A percentile compares a stretch with the other conserved stretches of the same genome.
phyloP scores from a whole-genome alignment of 2,888 invertebrate species.

The Drosophila siamana region DNA sequence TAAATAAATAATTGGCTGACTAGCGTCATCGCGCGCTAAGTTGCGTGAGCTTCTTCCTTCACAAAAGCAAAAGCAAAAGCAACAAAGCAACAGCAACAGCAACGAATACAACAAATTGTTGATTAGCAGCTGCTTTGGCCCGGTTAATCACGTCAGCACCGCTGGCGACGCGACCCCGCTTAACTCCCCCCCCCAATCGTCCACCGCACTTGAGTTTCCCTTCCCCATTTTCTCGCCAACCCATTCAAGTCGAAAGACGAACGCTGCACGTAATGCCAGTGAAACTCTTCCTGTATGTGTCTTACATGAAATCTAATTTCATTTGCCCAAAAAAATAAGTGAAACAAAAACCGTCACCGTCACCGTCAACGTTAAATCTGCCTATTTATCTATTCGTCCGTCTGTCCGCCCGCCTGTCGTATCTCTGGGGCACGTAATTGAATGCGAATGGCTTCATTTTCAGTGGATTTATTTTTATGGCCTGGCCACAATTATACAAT shows the following conservation, averaged over 20 bases:
- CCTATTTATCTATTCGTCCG: conserved; percentile 4
- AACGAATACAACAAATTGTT: conserved; percentile 34
- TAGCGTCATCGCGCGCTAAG: conserved; percentile 53
- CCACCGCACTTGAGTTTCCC: no score
- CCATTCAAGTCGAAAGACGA: conserved; percentile 19
- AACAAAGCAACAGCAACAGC: no score
- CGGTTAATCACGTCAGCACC: conserved; percentile 38
- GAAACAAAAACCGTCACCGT: not conserved
- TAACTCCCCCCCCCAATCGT: not conserved
- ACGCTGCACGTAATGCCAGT: conserved; percentile 42
- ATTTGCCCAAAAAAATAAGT: conserved; percentile 45
- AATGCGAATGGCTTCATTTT: conserved; percentile 74
- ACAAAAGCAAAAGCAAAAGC: no score
- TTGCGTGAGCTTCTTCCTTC: conserved; percentile 53
- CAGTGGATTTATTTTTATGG: conserved; percentile 63
- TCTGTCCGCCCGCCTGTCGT: conserved; percentile 9
- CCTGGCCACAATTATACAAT: conserved; percentile 67
- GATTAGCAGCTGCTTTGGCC: conserved; percentile 52
- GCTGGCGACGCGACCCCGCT: not conserved
- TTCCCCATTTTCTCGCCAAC: no score
- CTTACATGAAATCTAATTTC: conserved; percentile 60
- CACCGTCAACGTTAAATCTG: not conserved
- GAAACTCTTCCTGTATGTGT: conserved; percentile 62
- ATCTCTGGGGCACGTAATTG: conserved; percentile 68
- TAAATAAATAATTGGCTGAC: conserved; percentile 51